phyloP scores from a whole-genome alignment of 1,140 invertebrate genomes.

The Melipona quadrifasciata region DNA sequence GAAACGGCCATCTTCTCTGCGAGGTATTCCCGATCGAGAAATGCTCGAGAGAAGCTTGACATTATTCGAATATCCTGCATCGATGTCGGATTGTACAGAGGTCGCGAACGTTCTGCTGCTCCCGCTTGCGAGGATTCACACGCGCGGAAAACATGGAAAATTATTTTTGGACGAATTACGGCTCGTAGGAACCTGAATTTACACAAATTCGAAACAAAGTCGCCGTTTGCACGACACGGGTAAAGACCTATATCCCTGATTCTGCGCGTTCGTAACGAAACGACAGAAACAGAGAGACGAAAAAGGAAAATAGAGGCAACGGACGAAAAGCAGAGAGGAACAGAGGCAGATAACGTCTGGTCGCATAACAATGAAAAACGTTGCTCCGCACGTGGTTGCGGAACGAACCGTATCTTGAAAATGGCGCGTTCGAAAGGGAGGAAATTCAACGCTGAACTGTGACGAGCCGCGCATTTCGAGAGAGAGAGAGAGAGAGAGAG shows the following conservation, averaged over 20 bases:
- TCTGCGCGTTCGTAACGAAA: no score
- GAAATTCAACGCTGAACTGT: constrained; percentile 13
- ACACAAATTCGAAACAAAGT: not conserved
- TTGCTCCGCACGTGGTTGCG: no score
- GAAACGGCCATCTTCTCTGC: not conserved
- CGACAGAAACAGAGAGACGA: no score
- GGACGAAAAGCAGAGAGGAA: no score
- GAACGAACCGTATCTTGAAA: not conserved
- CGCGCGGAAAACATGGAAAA: no score
- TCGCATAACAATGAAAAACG: not conserved
- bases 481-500: not conserved
- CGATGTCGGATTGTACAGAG: constrained; percentile 2
- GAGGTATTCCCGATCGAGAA: constrained; percentile 3
- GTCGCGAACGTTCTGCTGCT: not conserved
- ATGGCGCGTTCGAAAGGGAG: constrained; percentile 23
- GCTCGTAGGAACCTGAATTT: no score
- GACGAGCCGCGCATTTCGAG: constrained; percentile 65
- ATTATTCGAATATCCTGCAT: not conserved
- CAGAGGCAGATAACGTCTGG: not conserved
- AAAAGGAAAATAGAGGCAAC: no score
- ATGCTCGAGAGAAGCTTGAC: not conserved
- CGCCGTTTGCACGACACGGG: no score
- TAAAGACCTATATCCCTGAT: no score
- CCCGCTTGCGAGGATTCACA: no score
- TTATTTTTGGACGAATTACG: no score